These are phyloP conservation scores for Xestia ashworthii DNA, from an alignment of 2,888 invertebrate genomes.

Conservation along the genomic window DNA sequence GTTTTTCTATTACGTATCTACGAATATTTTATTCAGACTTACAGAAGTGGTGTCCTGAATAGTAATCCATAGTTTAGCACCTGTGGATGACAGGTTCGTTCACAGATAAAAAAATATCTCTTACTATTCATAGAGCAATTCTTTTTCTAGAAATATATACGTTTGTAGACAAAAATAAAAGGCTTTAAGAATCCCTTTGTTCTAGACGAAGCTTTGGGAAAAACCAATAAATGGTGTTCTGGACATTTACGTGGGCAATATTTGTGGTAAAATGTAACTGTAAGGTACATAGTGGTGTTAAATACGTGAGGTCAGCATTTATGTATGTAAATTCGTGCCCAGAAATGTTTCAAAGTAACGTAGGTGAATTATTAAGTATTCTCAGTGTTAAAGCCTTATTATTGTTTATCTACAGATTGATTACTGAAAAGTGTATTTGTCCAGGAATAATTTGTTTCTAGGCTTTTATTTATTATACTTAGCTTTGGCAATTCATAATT, in stretches of 20 bases:
- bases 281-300: not conserved
- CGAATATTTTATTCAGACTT: constrained; percentile 35
- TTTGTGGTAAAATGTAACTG: not conserved
- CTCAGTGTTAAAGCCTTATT: not conserved
- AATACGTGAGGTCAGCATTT: constrained; percentile 13
- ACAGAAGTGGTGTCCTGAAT: constrained; percentile 21
- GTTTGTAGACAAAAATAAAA: constrained; percentile 36
- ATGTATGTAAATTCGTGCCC: not conserved
- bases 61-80: constrained; percentile 31
- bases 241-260: constrained; percentile 12
- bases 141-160: constrained; percentile 12
- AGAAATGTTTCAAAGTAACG: not conserved
- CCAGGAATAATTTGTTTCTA: too few species aligned
- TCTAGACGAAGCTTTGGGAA: constrained; percentile 14
- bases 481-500: not conserved
- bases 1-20: constrained; percentile 17
- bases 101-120: constrained; percentile 37
- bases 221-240: constrained; percentile 37
- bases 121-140: constrained; percentile 22
- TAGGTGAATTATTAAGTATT: too few species aligned
- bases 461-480: too few species aligned
- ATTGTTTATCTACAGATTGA: not conserved
- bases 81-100: constrained; percentile 19
- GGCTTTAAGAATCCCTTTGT: constrained; percentile 31
- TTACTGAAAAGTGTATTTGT: not conserved